Percentiles rank a stretch among this genome's conserved stretches.
These are phyloP conservation scores for Montifringilla adamsi DNA, from an alignment of 2,113 vertebrate genomes.

Conservation along the genomic window DNA sequence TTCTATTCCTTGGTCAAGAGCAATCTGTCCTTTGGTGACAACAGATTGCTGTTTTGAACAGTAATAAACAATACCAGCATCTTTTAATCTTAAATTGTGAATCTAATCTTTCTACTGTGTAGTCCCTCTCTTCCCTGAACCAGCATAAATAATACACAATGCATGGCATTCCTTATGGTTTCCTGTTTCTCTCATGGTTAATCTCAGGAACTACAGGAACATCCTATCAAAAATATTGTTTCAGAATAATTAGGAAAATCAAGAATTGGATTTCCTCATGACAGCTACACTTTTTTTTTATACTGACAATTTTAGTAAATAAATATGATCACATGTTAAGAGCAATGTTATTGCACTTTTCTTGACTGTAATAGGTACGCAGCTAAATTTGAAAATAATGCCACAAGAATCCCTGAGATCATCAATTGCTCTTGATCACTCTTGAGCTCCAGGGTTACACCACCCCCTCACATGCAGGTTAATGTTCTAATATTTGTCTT, in stretches of 20 bases:
- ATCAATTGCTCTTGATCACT: background rate
- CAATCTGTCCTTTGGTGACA: background rate
- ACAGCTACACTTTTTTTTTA: background rate
- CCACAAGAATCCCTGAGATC: background rate
- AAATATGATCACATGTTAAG: background rate
- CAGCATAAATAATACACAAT: background rate
- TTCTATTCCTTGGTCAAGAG: background rate
- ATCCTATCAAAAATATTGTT: background rate
- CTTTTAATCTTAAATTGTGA: background rate
- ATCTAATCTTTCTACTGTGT: background rate
- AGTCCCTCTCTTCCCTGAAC: background rate
- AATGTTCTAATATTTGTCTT: background rate
- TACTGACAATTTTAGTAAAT: background rate
- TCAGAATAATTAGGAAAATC: background rate
- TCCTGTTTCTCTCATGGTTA: background rate
- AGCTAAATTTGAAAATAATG: background rate
- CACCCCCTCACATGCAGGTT: background rate
- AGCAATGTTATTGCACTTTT: background rate
- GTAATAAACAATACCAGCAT: background rate
- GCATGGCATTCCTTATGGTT: background rate
- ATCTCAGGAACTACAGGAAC: background rate
- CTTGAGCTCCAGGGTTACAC: background rate
- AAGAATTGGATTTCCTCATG: background rate
- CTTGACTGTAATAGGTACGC: accelerated
- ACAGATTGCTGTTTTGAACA: background rate